Conservation (phyloP, 2,797 vertebrate species). For the Brachymystax lenok region DNA sequence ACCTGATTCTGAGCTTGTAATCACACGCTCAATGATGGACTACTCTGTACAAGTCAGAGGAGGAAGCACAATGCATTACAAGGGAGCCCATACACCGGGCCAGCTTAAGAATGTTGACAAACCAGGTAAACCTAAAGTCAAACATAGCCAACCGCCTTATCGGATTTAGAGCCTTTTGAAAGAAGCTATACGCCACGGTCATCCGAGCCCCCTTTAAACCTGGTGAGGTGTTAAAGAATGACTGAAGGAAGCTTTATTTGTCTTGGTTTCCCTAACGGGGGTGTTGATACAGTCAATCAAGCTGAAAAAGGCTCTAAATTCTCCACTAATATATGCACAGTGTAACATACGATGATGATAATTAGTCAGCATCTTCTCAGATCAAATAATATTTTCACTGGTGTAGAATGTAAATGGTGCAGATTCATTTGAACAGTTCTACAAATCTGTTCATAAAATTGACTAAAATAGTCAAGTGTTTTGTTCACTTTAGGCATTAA, state of each 20-base stretch:
- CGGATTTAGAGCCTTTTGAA: conserved; percentile 34
- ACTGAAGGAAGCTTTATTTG: conserved; percentile 31
- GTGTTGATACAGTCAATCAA: conserved; percentile 22
- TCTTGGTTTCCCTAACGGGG: conserved; percentile 25
- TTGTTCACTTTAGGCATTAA: no score
- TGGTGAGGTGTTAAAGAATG: not conserved
- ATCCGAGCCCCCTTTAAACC: not conserved
- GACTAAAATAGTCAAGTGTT: no score
- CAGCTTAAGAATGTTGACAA: conserved; percentile 49
- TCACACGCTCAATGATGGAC: conserved; percentile 10
- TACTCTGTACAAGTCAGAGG: conserved; percentile 13
- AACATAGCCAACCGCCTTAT: conserved; percentile 42
- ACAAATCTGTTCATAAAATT: not conserved
- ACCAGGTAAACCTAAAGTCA: conserved; percentile 53
- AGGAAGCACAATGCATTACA: conserved; percentile 36
- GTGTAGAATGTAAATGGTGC: not conserved
- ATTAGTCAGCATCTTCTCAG: not conserved
- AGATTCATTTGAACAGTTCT: not conserved
- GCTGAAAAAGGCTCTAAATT: conserved; percentile 5
- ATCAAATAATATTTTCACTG: not conserved
- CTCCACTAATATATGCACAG: not conserved
- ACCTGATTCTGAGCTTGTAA: conserved; percentile 15
- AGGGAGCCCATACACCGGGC: conserved; percentile 28
- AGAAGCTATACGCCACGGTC: conserved; percentile 18
- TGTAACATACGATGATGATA: not conserved